Base-by-base conservation (phyloP, 2,888 invertebrate genomes). In the Drosophila eohydei region DNA sequence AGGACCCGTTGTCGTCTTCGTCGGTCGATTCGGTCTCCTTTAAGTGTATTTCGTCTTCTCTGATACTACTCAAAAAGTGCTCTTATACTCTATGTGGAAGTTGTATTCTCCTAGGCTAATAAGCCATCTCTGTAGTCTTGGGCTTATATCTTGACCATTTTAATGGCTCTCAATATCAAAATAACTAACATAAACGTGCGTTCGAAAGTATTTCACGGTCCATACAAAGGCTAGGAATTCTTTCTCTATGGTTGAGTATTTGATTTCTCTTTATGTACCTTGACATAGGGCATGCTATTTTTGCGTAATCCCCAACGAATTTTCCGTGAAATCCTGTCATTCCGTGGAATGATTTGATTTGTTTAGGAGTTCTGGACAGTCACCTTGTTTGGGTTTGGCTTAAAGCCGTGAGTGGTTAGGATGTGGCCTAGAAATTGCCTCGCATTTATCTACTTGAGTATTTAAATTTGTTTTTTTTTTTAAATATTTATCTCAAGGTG, bases 311-410 rank as follows among this genome's bases (percentile, higher is more conserved):
- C 36, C n/a, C 46, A 11, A 62, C 44, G 30, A 30, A 56, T 46
- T 57, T 50, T 46, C 36, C 36, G 12, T 66, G 59, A 26, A 59
- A 66, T n/a, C 54, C 59, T 36, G 66, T 66, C 8, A 54, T 38
- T 11, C 57, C 68, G 38, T 63, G 40, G 34, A 63, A 64, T 5
- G 60, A 48, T 64, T 65, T 57, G 36, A 71, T 44, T 14, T 56
- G 55, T 60, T 56, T 70, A 56, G 58, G 52, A 11, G 60, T 70
- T 36, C 16, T 16, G 11, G 46, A 16, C 40, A 58, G 12, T 21
- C 5, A 43, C 21, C 26, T 57, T 57, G 21, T 38, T 38, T 12
- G 46, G 28, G 16, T 56, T 56, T 34, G 43, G 56, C 14, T 34
- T 56, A 8, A 43, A 44, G 21, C 43, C 56, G 6, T 56, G 32